A percentile compares a stretch with the other conserved stretches of the same genome.
Conservation (phyloP, 2,888 invertebrate genomes). For the Zaprionus lineosus region DNA sequence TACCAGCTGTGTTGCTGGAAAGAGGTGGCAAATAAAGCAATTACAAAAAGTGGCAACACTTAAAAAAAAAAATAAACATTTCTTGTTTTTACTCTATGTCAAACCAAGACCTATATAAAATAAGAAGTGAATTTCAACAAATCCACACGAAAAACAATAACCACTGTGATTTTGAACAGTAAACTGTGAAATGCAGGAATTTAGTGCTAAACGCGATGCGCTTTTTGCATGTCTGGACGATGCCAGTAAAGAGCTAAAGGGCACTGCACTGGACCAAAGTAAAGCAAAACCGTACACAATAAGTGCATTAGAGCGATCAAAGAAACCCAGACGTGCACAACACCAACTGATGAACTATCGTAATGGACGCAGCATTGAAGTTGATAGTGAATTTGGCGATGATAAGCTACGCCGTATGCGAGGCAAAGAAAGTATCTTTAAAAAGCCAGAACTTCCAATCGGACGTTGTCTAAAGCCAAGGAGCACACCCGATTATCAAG, state of each 20-base stretch:
- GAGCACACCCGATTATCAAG: constrained; percentile 83
- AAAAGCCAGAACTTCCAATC: constrained; percentile 88
- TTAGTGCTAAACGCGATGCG: constrained; percentile 86
- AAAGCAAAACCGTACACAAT: constrained; percentile 57
- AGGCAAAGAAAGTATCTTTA: constrained; percentile 89
- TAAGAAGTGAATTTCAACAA: no score
- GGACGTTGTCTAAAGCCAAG: constrained; percentile 84
- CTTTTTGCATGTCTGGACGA: constrained; percentile 88
- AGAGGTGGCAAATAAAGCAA: neutral
- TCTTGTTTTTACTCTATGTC: no score
- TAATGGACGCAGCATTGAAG: constrained; percentile 29
- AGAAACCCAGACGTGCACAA: constrained; percentile 42
- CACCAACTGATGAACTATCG: constrained; percentile 70
- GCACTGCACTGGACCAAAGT: constrained; percentile 81
- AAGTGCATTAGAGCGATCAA: constrained; percentile 83
- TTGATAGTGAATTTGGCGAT: constrained; percentile 33
- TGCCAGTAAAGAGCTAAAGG: constrained; percentile 85
- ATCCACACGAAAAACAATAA: no score
- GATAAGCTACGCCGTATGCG: constrained; percentile 71
- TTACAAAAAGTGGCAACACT: neutral
- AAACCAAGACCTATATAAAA: no score
- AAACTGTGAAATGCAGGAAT: constrained; percentile 80
- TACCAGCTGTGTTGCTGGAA: no score
- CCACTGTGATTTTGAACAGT: no score
- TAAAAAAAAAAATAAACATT: no score